These are phyloP conservation scores for Macroglossus sobrinus DNA, from an alignment of 2,113 vertebrate genomes.

Conservation along the genomic window DNA sequence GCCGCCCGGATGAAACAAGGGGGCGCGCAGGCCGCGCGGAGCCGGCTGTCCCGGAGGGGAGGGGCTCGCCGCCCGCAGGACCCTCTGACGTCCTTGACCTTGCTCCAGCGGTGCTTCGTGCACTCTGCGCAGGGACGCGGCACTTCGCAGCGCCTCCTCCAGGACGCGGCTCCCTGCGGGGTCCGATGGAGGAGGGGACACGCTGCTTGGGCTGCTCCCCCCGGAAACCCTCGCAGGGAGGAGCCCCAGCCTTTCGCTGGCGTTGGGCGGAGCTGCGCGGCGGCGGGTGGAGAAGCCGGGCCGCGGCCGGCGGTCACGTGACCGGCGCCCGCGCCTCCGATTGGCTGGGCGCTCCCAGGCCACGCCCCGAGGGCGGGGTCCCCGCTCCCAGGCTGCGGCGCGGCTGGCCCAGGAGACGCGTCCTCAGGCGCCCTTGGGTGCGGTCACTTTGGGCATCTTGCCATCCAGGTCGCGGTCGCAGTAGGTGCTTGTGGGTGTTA, in stretches of 20 bases:
- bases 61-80: no score
- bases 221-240: neutral
- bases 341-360: neutral
- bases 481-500: accelerated
- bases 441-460: accelerated
- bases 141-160: accelerated
- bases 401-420: accelerated
- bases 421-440: accelerated
- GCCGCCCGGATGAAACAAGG: neutral
- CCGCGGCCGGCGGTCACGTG: accelerated
- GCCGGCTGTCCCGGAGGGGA: accelerated
- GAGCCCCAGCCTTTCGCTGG: accelerated
- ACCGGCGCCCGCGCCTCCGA: accelerated
- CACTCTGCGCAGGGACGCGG: accelerated
- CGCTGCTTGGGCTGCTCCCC: accelerated
- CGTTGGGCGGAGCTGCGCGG: neutral
- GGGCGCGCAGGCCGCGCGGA: neutral
- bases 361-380: neutral
- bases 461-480: accelerated
- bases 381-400: neutral
- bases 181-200: accelerated
- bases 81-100: accelerated
- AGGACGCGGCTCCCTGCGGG: accelerated
- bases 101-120: accelerated
- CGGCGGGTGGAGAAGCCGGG: accelerated